Percentiles rank a stretch among this genome's conserved stretches.
phyloP scores from a whole-genome alignment of 2,113 vertebrate genomes.

The Myotis yumanensis region DNA sequence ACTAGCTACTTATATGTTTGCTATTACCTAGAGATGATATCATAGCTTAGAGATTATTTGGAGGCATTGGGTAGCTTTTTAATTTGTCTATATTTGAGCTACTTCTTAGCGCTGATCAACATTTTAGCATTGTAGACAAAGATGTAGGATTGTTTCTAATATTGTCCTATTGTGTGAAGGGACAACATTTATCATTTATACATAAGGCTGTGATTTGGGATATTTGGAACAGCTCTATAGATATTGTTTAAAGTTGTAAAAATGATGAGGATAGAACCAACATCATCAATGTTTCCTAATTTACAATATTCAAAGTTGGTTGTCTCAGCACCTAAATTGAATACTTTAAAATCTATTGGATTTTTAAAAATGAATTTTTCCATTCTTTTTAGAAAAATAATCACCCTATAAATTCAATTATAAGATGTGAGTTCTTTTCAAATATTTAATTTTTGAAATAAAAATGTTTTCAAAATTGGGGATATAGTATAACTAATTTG shows the following conservation, averaged over 20 bases:
- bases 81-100: background rate
- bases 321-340: background rate
- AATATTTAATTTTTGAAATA: constrained; percentile 42
- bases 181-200: background rate
- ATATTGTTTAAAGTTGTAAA: background rate
- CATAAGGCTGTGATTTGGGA: background rate
- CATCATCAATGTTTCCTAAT: background rate
- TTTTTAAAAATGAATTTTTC: background rate
- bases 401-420: constrained; percentile 9
- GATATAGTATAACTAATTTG: background rate
- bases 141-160: background rate
- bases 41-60: background rate
- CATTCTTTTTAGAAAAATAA: background rate
- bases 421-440: background rate
- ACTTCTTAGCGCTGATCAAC: background rate
- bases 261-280: background rate
- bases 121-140: background rate
- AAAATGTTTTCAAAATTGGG: background rate
- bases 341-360: background rate
- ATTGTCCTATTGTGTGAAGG: background rate
- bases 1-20: background rate
- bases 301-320: background rate
- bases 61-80: background rate
- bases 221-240: background rate
- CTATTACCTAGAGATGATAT: background rate